Evolutionary conservation across 1,140 invertebrate genomes (phyloP).

Genomic region (Atta colombica): DNA sequence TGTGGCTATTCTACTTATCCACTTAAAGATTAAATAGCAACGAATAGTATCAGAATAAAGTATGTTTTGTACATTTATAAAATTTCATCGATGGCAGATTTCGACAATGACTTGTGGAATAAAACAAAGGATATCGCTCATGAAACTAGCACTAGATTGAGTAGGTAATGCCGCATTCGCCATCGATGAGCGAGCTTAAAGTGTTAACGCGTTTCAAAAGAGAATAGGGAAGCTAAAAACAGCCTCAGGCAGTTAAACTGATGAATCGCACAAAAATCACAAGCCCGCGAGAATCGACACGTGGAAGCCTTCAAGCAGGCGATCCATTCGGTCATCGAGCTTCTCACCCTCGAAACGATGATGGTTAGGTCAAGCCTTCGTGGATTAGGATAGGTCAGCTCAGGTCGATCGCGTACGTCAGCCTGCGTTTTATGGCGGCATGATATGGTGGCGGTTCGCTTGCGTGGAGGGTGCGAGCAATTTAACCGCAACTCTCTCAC

Average conservation of each 20-base stretch:
- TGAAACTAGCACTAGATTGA: slow-evolving; percentile 15
- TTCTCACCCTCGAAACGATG: slow-evolving; percentile 16
- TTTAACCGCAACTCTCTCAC: slow-evolving; percentile 66
- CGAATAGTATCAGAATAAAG: background rate
- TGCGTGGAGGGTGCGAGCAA: slow-evolving; percentile 27
- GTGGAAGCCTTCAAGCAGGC: slow-evolving; percentile 26
- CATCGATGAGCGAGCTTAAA: slow-evolving; percentile 18
- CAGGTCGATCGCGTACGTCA: slow-evolving; percentile 60
- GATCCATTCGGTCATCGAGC: slow-evolving; percentile 45
- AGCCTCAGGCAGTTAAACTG: background rate
- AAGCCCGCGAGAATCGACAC: slow-evolving; percentile 44
- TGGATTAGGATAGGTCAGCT: slow-evolving; percentile 22
- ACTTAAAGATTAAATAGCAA: background rate
- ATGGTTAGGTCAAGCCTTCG: slow-evolving; percentile 37
- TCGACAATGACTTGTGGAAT: too few relatives aligned
- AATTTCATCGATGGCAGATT: background rate
- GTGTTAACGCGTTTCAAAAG: slow-evolving; percentile 19
- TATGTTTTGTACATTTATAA: background rate
- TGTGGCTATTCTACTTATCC: too few relatives aligned
- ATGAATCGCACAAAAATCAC: slow-evolving; percentile 39
- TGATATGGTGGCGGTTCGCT: slow-evolving; percentile 40
- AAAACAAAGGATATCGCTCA: background rate
- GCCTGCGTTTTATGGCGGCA: slow-evolving; percentile 69
- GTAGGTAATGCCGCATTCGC: background rate
- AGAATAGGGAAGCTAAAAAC: slow-evolving; percentile 8